Evolutionary conservation across 2,888 invertebrate genomes (phyloP), one percentile per base, ranked within the genome.

Genomic region (Crepidodera aurea): DNA sequence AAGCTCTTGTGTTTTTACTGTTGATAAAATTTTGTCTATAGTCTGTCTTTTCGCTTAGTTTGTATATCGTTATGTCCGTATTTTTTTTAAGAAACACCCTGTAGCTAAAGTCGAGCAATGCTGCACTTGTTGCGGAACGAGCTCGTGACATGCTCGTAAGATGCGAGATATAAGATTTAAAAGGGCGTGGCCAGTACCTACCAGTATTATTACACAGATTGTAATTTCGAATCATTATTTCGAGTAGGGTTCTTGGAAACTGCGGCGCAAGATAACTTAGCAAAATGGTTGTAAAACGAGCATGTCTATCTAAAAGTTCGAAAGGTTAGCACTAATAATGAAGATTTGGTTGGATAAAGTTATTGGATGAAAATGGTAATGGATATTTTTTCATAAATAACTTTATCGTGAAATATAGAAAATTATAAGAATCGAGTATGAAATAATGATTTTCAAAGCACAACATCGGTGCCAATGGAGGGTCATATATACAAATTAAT

Each of bases 201-300:
- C 65, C 73, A 69, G 69, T 76, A 69, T 76, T 76, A 77, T 78
- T 77, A 77, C 73, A 65, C 65, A 75, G 78, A 77, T 77, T 77
- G 76, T 76, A 77, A 77, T 76, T 77, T 73, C 72, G 73, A 77
- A 75, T 71, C 69, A 71, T 76, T 74, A 75, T 76, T 77, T 72
- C 72, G 64, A 56, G 69, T 74, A 75, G 75, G 75, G 73, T 75
- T 75, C 74, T 66, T 64, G 68, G 73, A 73, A 74, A 67, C 71
- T 73, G 75, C 73, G 75, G 76, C 74, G 69, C 67, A 69, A 32
- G 75, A 74, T 75, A 42, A 15, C 19, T 57, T n/a, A 10, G 6
- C 27, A 50, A 15, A 34, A 57, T 57, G 48, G 50, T 50, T 34
- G 57, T 39, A 15, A 34, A 57, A 57, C 46, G 19, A 27, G 48